A percentile compares a stretch with the other conserved stretches of the same genome.
These are phyloP conservation scores for Eptatretus burgeri DNA, from an alignment of 2,113 vertebrate genomes.

Conservation along the genomic window DNA sequence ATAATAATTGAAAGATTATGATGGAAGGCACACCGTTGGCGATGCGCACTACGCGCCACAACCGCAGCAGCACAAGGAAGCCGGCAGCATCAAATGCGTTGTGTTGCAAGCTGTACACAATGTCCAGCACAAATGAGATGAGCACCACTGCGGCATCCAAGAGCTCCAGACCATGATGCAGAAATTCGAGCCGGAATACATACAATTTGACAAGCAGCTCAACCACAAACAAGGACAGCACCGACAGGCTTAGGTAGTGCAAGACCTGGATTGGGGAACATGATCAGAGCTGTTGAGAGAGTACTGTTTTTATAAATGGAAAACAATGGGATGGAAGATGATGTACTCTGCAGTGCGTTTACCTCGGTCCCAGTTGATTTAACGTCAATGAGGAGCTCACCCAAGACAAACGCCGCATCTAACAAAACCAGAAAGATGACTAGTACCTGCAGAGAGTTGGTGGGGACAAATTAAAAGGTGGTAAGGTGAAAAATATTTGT, in stretches of 20 bases:
- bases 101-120: slow-evolving; percentile 34
- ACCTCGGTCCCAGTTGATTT: slow-evolving; percentile 20
- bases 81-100: slow-evolving; percentile 44
- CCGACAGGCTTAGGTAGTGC: slow-evolving; percentile 48
- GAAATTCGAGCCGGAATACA: slow-evolving; percentile 47
- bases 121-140: slow-evolving; percentile 49
- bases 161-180: slow-evolving; percentile 74
- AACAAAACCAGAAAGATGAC: slow-evolving; percentile 54
- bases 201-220: slow-evolving; percentile 50
- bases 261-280: slow-evolving; percentile 29
- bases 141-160: slow-evolving; percentile 46
- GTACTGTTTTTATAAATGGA: no score
- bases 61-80: slow-evolving; percentile 53
- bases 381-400: slow-evolving; percentile 53
- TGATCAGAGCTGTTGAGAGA: no score
- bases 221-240: slow-evolving; percentile 52
- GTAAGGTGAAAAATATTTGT: no score
- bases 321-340: no score
- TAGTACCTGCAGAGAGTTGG: slow-evolving; percentile 21
- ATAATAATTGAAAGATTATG: neutral
- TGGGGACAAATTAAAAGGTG: no score
- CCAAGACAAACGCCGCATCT: slow-evolving; percentile 56
- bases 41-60: slow-evolving; percentile 82
- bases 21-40: slow-evolving; percentile 31
- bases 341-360: no score